These are phyloP conservation scores for Tricholaema leucomelas DNA, from an alignment of 2,113 vertebrate species.

Conservation along the genomic window DNA sequence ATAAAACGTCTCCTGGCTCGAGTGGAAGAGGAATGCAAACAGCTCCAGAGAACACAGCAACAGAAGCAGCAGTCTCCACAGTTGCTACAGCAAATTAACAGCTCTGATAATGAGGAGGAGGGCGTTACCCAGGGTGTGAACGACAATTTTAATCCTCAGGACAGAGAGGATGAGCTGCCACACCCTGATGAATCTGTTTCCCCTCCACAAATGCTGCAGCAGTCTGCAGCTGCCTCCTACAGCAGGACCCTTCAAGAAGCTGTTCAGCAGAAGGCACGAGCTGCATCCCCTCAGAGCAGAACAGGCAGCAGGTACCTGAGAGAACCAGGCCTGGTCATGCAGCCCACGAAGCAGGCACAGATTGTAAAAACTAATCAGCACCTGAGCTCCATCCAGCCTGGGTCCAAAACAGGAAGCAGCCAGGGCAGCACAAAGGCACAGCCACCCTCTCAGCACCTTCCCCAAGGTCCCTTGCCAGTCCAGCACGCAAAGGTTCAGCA, in stretches of 20 bases:
- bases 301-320: constrained; percentile 69
- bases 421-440: constrained; percentile 69
- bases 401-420: constrained; percentile 47
- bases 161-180: constrained; percentile 70
- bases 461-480: constrained; percentile 85
- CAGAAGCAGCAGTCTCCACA: constrained; percentile 75
- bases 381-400: constrained; percentile 79
- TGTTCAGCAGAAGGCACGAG: constrained; percentile 70
- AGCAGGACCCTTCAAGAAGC: constrained; percentile 80
- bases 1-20: constrained; percentile 88
- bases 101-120: constrained; percentile 86
- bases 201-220: constrained; percentile 72
- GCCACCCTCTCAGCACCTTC: constrained; percentile 75
- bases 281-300: constrained; percentile 78
- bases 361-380: constrained; percentile 96
- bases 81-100: constrained; percentile 66
- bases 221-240: constrained; percentile 53
- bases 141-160: constrained; percentile 63
- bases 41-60: constrained; percentile 87
- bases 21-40: constrained; percentile 94
- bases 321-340: constrained; percentile 85
- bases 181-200: constrained; percentile 41
- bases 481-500: constrained; percentile 67
- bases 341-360: constrained; percentile 93
- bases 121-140: constrained; percentile 44